A percentile compares a stretch with the other conserved stretches of the same genome.
These are phyloP conservation scores for Bombus sibiricus DNA, from an alignment of 1,140 invertebrate genomes.

Conservation along the genomic window DNA sequence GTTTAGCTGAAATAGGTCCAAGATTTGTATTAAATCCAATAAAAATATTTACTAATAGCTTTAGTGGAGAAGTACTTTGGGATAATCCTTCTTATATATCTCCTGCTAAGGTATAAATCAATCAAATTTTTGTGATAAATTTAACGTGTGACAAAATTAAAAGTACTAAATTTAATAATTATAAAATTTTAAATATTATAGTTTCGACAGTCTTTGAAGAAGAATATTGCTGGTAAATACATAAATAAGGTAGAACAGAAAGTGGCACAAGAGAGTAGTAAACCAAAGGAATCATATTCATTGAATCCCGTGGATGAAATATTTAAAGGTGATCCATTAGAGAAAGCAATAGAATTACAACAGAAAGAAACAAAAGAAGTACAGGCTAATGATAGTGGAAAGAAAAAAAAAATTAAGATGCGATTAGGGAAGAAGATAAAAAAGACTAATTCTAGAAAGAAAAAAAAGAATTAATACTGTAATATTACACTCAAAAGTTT, in stretches of 20 bases:
- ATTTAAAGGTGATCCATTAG: conserved; percentile 84
- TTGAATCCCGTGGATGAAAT: conserved; percentile 86
- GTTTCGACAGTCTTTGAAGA: conserved; percentile 87
- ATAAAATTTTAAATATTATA: conserved; percentile 67
- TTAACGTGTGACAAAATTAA: not conserved
- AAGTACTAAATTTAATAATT: not conserved
- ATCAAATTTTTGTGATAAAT: conserved; percentile 24
- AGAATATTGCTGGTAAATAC: conserved; percentile 90
- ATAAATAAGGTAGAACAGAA: conserved; percentile 91
- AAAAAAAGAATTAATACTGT: conserved; percentile 68
- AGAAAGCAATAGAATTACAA: conserved; percentile 76
- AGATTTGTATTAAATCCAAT: conserved; percentile 98
- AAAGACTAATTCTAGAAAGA: conserved; percentile 68
- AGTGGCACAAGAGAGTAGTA: conserved; percentile 86
- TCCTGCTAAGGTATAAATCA: conserved; percentile 88
- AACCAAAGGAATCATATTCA: conserved; percentile 88
- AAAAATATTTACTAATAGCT: conserved; percentile 96
- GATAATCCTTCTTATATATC: conserved; percentile 96
- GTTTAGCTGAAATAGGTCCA: conserved; percentile 97
- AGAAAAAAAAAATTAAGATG: conserved; percentile 72
- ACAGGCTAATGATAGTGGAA: conserved; percentile 64
- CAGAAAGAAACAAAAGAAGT: conserved; percentile 36
- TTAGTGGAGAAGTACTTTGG: conserved; percentile 95
- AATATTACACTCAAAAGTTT: conserved; percentile 16
- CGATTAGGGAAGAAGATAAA: conserved; percentile 41